A percentile compares a stretch with the other conserved stretches of the same genome.
Conservation (phyloP, 2,888 invertebrate genomes). For the Melieria omissa region DNA sequence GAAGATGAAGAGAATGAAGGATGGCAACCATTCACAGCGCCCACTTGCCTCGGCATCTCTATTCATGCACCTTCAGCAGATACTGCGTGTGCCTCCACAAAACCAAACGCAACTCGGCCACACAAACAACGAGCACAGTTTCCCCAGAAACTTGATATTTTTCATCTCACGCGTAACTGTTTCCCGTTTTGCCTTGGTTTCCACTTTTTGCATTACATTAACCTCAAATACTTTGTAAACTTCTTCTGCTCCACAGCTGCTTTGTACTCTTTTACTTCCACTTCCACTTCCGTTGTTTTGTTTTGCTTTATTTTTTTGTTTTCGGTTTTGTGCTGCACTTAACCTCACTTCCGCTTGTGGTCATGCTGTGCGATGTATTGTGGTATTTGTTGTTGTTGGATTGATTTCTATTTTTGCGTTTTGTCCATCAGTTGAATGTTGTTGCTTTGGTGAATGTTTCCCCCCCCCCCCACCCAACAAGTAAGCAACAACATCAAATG, state of each 20-base stretch:
- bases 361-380: no score
- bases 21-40: not conserved
- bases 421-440: no score
- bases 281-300: conserved; percentile 25
- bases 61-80: not conserved
- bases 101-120: not conserved
- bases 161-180: not conserved
- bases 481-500: no score
- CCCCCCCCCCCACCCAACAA: no score
- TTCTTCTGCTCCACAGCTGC: conserved; percentile 5
- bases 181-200: no score
- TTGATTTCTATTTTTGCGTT: no score
- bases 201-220: conserved; percentile 1
- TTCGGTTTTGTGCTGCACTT: no score
- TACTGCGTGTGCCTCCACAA: conserved; percentile 9
- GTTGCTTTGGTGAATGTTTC: no score
- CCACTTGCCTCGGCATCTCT: not conserved
- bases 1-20: not conserved
- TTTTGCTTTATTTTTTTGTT: not conserved
- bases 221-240: not conserved
- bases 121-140: not conserved
- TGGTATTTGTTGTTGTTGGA: no score
- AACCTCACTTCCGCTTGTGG: no score
- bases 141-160: conserved; percentile 3
- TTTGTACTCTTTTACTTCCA: not conserved